Percentiles rank a stretch among this genome's conserved stretches.
These are phyloP conservation scores for Furcifer pardalis DNA, from an alignment of 2,797 vertebrate genomes.

Conservation along the genomic window DNA sequence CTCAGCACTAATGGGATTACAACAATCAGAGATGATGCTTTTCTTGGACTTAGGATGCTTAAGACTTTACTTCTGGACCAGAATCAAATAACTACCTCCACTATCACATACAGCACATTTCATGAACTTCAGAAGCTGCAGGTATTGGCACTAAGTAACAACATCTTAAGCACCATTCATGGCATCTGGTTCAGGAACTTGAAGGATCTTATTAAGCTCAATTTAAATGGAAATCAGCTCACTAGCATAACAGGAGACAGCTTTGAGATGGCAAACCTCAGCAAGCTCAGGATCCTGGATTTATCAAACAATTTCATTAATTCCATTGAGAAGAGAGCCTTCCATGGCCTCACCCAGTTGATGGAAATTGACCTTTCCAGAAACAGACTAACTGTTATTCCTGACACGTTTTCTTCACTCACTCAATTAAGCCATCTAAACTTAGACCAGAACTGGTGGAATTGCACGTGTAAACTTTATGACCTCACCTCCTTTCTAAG, in stretches of 20 bases:
- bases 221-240: constrained; percentile 82
- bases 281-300: constrained; percentile 79
- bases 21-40: constrained; percentile 70
- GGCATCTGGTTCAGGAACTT: constrained; percentile 77
- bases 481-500: constrained; percentile 76
- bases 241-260: constrained; percentile 73
- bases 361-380: constrained; percentile 81
- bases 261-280: constrained; percentile 72
- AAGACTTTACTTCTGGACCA: constrained; percentile 78
- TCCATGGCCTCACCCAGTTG: constrained; percentile 72
- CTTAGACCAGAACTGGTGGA: constrained; percentile 82
- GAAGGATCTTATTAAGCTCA: constrained; percentile 72
- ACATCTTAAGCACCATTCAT: constrained; percentile 68
- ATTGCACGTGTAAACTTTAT: constrained; percentile 80
- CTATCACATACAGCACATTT: constrained; percentile 75
- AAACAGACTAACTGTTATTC: constrained; percentile 76
- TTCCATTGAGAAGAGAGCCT: constrained; percentile 74
- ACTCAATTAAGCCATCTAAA: constrained; percentile 77
- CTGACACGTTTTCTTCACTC: constrained; percentile 78
- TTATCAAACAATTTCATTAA: constrained; percentile 82
- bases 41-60: constrained; percentile 75
- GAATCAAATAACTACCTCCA: constrained; percentile 77
- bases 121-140: constrained; percentile 72
- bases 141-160: constrained; percentile 79
- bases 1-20: constrained; percentile 80